phyloP scores from a whole-genome alignment of 2,888 invertebrate species.

The Eristalinus aeneus region DNA sequence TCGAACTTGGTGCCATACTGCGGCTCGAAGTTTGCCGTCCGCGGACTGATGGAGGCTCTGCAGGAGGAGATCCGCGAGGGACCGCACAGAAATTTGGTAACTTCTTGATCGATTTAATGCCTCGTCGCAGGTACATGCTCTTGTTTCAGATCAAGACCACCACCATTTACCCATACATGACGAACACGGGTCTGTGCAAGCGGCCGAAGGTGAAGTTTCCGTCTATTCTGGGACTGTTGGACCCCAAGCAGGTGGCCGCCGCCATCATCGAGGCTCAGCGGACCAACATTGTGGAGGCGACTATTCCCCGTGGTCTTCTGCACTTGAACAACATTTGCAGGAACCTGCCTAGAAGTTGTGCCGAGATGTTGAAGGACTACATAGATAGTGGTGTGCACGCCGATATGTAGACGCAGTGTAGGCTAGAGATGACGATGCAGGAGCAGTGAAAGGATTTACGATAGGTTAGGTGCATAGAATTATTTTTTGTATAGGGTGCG shows the following conservation, averaged over 20 bases:
- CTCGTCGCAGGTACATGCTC: background rate
- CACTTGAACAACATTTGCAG: slow-evolving; percentile 83
- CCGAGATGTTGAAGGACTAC: slow-evolving; percentile 84
- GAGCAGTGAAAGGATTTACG: background rate
- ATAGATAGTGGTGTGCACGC: slow-evolving; percentile 86
- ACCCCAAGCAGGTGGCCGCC: slow-evolving; percentile 85
- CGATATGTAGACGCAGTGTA: slow-evolving; percentile 75
- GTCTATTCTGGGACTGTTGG: slow-evolving; percentile 84
- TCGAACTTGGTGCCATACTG: slow-evolving; percentile 91
- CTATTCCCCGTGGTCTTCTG: slow-evolving; percentile 85
- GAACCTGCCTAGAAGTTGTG: slow-evolving; percentile 82
- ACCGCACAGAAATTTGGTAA: slow-evolving; percentile 76
- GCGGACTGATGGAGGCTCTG: slow-evolving; percentile 92
- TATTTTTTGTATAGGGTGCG: slow-evolving; percentile 27
- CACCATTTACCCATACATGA: slow-evolving; percentile 92
- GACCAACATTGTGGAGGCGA: slow-evolving; percentile 83
- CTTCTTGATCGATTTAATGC: slow-evolving; percentile 73
- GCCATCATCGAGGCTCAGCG: slow-evolving; percentile 87
- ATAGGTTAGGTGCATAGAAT: background rate
- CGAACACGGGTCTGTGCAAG: slow-evolving; percentile 92
- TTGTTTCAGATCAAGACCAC: slow-evolving; percentile 86
- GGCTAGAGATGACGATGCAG: slow-evolving; percentile 4
- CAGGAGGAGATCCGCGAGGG: slow-evolving; percentile 87
- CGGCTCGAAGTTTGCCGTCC: slow-evolving; percentile 89
- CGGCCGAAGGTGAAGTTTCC: slow-evolving; percentile 88